Percentiles rank a stretch among this genome's conserved stretches.
phyloP scores from a whole-genome alignment of 1,140 invertebrate species.

The Lysiphlebus fabarum region DNA sequence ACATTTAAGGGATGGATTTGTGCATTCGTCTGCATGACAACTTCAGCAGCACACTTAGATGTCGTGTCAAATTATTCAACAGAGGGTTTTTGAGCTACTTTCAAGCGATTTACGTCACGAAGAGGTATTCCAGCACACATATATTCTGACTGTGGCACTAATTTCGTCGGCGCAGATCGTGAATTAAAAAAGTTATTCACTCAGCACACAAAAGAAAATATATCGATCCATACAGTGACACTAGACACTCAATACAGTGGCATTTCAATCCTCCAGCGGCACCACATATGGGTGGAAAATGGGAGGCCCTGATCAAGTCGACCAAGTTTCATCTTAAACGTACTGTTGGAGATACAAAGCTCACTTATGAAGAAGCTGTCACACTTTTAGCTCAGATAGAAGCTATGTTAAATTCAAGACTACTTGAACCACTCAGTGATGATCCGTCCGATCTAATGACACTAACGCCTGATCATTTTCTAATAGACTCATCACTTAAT shows the following conservation, averaged over 20 bases:
- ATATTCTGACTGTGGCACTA: slow-evolving; percentile 2
- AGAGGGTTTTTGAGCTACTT: slow-evolving; percentile 1
- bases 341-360: slow-evolving; percentile 4
- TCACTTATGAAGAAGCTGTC: background rate
- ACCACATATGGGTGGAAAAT: slow-evolving; percentile 12
- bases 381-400: slow-evolving; percentile 9
- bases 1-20: background rate
- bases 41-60: slow-evolving; percentile 7
- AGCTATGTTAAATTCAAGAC: slow-evolving; percentile 10
- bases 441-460: background rate
- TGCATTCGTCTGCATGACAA: slow-evolving; percentile 8
- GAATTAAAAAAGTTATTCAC: slow-evolving; percentile 15
- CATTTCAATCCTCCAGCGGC: slow-evolving; percentile 9
- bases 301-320: slow-evolving; percentile 9
- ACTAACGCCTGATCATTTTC: slow-evolving; percentile 7
- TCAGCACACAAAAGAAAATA: background rate
- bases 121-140: background rate
- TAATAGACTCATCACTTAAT: background rate
- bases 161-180: slow-evolving; percentile 7
- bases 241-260: background rate
- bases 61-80: background rate
- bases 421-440: background rate
- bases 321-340: slow-evolving; percentile 5
- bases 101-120: background rate
- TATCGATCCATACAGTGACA: background rate